Percentiles rank a stretch among this genome's conserved stretches.
Conservation (phyloP, 2,113 vertebrate genomes). For the Phrynocephalus versicolor region DNA sequence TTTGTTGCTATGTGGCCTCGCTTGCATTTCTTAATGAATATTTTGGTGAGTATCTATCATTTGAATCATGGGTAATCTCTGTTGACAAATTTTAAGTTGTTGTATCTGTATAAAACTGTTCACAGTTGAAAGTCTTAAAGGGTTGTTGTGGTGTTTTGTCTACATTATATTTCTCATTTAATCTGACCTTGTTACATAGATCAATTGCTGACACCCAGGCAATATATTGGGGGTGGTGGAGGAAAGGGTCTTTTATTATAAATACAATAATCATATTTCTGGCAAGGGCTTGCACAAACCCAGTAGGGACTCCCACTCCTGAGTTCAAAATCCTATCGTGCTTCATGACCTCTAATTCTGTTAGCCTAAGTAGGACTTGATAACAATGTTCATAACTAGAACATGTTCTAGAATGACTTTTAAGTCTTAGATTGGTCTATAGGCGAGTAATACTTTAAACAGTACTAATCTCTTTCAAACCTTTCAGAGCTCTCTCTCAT, state of each 20-base stretch:
- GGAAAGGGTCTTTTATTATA: not conserved
- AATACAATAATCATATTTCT: not conserved
- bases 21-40: conserved; percentile 97
- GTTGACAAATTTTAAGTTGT: not conserved
- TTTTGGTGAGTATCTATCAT: conserved; percentile 85
- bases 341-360: not conserved
- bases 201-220: not conserved
- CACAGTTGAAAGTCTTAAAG: not conserved
- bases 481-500: conserved; percentile 22
- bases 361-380: not conserved
- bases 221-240: not conserved
- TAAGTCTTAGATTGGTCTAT: not conserved
- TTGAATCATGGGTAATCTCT: not conserved
- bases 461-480: conserved; percentile 36
- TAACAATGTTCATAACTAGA: not conserved
- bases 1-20: conserved; percentile 93
- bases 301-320: not conserved
- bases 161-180: not conserved
- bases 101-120: not conserved
- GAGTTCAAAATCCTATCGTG: not conserved
- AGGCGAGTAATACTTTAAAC: conserved; percentile 16
- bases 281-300: not conserved
- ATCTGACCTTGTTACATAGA: not conserved
- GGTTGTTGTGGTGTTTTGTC: not conserved
- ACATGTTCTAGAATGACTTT: not conserved